These are phyloP conservation scores for Loriculus beryllinus DNA, from an alignment of 2,797 vertebrate genomes.

Conservation along the genomic window DNA sequence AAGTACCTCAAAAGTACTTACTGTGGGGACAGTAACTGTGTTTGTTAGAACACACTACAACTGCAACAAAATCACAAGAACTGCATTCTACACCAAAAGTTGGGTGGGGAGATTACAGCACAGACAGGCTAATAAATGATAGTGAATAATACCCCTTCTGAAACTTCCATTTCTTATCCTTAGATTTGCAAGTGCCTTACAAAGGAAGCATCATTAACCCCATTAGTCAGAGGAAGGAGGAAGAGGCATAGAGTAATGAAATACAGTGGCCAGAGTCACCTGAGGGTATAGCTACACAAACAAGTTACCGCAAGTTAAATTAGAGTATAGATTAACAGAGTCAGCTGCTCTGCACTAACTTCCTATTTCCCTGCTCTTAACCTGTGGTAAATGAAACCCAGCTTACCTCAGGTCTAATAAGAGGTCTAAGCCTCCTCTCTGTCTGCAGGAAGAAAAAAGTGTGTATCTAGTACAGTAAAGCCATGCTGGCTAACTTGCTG, in stretches of 20 bases:
- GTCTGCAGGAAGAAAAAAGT: background rate
- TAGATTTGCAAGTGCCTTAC: background rate
- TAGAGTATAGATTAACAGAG: background rate
- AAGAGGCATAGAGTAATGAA: background rate
- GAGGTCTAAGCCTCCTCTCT: background rate
- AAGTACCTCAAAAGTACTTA: background rate
- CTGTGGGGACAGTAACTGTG: background rate
- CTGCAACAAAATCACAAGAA: background rate
- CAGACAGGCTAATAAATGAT: background rate
- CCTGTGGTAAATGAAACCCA: background rate
- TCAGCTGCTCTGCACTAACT: background rate
- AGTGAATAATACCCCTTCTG: background rate
- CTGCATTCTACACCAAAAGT: background rate
- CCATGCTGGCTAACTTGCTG: background rate
- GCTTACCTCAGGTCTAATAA: background rate
- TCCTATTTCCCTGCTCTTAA: slow-evolving; percentile 8
- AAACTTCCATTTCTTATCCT: slow-evolving; percentile 21
- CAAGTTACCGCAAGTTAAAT: slow-evolving; percentile 7
- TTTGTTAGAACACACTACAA: background rate
- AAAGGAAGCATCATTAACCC: background rate
- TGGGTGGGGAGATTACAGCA: background rate
- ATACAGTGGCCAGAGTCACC: background rate
- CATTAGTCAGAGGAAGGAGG: background rate
- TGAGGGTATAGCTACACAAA: background rate
- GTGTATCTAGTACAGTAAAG: background rate